Percentiles rank a stretch among this genome's conserved stretches.
Conservation (phyloP, 2,113 vertebrate genomes). For the Mirza zaza region DNA sequence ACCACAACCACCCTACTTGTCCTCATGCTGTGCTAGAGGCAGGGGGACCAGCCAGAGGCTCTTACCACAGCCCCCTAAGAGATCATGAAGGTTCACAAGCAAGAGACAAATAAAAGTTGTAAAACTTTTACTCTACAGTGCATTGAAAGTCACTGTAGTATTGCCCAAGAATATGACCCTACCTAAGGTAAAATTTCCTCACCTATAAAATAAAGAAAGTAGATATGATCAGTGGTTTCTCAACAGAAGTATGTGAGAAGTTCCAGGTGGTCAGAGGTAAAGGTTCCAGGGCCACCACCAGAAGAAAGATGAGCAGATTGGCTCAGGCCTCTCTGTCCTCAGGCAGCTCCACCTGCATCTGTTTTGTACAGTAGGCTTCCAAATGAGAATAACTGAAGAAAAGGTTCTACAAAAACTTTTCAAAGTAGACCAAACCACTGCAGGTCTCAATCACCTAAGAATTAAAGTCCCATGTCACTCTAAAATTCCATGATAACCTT, state of each 20-base stretch:
- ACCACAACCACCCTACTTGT: not conserved
- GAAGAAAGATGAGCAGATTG: not conserved
- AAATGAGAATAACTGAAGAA: not conserved
- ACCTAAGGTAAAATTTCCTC: not conserved
- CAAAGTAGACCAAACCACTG: not conserved
- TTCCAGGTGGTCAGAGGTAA: no score
- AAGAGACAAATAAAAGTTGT: not conserved
- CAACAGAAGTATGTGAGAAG: not conserved
- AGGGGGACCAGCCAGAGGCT: not conserved
- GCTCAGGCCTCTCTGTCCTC: not conserved
- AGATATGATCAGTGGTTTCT: not conserved
- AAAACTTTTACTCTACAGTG: not conserved
- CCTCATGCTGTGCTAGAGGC: not conserved
- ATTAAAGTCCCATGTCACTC: not conserved
- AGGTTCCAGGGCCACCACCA: not conserved
- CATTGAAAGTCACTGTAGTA: not conserved
- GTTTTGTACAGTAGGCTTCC: not conserved
- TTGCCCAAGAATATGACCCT: not conserved
- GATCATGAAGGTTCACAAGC: not conserved
- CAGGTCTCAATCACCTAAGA: not conserved
- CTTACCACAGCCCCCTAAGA: not conserved
- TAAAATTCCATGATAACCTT: not conserved
- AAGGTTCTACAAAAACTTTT: not conserved
- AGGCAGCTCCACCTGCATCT: rapidly evolving
- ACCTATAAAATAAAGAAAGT: not conserved